Evolutionary conservation across 2,797 vertebrate genomes (phyloP).

Genomic region (Ptychadena robeensis): DNA sequence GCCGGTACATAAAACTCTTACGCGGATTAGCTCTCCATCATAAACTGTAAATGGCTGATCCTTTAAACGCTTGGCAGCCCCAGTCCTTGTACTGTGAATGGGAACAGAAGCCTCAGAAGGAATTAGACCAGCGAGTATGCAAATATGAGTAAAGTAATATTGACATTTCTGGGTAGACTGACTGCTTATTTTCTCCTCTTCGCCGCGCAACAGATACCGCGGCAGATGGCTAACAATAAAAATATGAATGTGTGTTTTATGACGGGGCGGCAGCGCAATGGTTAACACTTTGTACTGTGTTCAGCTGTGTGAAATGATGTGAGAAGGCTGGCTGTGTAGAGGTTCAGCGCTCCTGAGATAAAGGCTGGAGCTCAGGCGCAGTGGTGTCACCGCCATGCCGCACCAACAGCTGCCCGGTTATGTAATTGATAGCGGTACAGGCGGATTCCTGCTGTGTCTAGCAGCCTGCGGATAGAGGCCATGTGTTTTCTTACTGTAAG

Average conservation of each 20-base stretch:
- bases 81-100: not conserved
- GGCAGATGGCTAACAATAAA: conserved; percentile 1
- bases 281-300: conserved; percentile 6
- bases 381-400: not conserved
- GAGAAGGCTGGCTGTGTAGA: not conserved
- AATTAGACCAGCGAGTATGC: not conserved
- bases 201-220: not conserved
- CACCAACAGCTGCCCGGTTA: conserved; percentile 8
- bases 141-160: not conserved
- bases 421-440: conserved; percentile 3
- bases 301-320: conserved; percentile 33
- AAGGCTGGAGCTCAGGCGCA: conserved; percentile 2
- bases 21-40: too few species aligned
- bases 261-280: not conserved
- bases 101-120: not conserved
- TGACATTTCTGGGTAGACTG: not conserved
- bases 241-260: not conserved
- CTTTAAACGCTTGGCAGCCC: too few species aligned
- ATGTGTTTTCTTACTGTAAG: not conserved
- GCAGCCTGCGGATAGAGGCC: not conserved
- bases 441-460: conserved; percentile 4
- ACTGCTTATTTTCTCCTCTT: not conserved
- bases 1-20: too few species aligned
- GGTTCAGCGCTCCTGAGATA: conserved; percentile 9
- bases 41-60: too few species aligned